These are phyloP conservation scores for Melanocharis versteri DNA, from an alignment of 2,113 vertebrate species.

Conservation along the genomic window DNA sequence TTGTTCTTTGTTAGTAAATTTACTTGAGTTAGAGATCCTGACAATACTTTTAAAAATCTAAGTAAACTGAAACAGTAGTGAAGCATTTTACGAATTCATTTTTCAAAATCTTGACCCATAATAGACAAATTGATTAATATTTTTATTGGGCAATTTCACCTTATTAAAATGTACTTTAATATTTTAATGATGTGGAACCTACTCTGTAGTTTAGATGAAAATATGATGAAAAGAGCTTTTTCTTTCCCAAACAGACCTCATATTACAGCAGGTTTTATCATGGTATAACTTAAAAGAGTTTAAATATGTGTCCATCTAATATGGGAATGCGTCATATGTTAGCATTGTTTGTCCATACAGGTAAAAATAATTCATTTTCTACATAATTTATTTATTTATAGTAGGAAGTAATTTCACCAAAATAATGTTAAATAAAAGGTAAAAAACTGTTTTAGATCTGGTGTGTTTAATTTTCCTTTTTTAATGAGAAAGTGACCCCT, in stretches of 20 bases:
- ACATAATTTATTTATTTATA: background rate
- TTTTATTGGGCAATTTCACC: background rate
- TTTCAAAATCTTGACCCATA: background rate
- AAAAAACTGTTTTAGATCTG: background rate
- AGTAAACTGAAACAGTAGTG: background rate
- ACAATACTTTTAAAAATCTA: background rate
- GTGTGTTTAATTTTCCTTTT: slow-evolving; percentile 4
- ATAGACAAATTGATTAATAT: background rate
- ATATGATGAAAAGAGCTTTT: background rate
- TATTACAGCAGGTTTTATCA: background rate
- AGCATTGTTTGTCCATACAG: background rate
- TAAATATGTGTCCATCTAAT: background rate
- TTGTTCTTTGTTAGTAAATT: background rate
- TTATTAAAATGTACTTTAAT: background rate
- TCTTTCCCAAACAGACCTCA: background rate
- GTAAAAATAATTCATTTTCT: background rate
- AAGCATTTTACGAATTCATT: background rate
- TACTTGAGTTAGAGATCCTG: background rate
- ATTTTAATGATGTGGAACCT: background rate
- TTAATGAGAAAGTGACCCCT: slow-evolving; percentile 40
- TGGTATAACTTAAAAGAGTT: background rate
- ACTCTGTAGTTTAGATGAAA: background rate
- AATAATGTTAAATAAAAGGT: background rate
- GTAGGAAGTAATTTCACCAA: background rate
- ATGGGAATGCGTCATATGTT: background rate